phyloP scores from a whole-genome alignment of 2,113 vertebrate species.

The Sphyrna mokarran region DNA sequence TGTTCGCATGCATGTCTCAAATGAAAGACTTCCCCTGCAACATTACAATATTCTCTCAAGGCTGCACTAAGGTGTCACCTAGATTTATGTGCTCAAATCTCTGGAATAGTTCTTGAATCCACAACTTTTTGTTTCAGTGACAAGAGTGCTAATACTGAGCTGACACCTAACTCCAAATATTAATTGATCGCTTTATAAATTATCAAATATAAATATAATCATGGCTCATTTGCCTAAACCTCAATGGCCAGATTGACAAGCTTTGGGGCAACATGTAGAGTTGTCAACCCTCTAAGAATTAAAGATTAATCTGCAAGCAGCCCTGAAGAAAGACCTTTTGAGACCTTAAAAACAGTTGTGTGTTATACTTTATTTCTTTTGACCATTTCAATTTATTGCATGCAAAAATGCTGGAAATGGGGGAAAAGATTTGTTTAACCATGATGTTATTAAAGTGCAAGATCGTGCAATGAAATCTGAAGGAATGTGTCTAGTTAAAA shows the following conservation, averaged over 20 bases:
- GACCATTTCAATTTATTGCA: not conserved
- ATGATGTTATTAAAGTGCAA: too few relatives aligned
- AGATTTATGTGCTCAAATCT: not conserved
- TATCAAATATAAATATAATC: not conserved
- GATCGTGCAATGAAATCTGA: not conserved
- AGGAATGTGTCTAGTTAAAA: not conserved
- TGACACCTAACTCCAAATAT: not conserved
- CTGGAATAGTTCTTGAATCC: not conserved
- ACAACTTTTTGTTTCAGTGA: not conserved
- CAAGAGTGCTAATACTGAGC: not conserved
- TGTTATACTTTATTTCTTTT: not conserved
- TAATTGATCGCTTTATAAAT: not conserved
- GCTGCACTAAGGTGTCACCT: not conserved
- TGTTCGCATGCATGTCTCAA: not conserved
- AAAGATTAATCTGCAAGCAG: not conserved
- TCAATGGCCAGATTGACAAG: not conserved
- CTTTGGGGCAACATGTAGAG: not conserved
- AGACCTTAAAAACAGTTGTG: not conserved
- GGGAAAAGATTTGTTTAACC: too few relatives aligned
- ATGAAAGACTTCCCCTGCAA: not conserved
- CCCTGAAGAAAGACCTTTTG: too few relatives aligned
- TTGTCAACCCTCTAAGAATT: not conserved
- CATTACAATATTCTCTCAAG: too few relatives aligned
- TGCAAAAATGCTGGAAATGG: not conserved
- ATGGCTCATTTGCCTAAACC: not conserved